Evolutionary conservation across 2,888 invertebrate species (phyloP).

Genomic region (Eristalis pertinax): DNA sequence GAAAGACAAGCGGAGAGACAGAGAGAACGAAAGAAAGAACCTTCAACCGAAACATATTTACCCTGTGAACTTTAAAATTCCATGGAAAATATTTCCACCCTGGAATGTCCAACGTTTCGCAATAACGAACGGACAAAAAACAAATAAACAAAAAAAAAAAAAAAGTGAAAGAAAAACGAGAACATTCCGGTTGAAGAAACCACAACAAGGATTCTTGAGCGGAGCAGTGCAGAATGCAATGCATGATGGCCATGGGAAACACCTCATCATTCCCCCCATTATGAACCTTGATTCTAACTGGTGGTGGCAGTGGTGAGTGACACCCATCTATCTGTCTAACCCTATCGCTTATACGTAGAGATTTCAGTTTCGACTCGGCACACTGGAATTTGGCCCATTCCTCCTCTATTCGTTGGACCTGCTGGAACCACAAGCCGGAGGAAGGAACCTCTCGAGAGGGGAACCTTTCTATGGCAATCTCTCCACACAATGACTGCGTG

Average conservation of each 20-base stretch:
- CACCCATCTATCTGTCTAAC: slow-evolving; percentile 69
- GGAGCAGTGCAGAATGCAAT: slow-evolving; percentile 55
- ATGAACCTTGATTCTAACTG: slow-evolving; percentile 64
- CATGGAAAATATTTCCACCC: slow-evolving; percentile 68
- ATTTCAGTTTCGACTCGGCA: slow-evolving; percentile 15
- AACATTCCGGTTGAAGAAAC: slow-evolving; percentile 70
- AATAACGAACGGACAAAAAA: slow-evolving; percentile 40
- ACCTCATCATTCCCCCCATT: slow-evolving; percentile 56
- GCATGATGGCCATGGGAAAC: slow-evolving; percentile 63
- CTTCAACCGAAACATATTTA: slow-evolving; percentile 53
- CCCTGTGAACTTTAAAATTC: slow-evolving; percentile 66
- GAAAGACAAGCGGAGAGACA: background rate
- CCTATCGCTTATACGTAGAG: slow-evolving; percentile 36
- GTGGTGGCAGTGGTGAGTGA: slow-evolving; percentile 66
- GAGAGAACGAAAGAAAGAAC: background rate
- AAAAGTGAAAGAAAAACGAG: slow-evolving; percentile 14
- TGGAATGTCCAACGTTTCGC: slow-evolving; percentile 68
- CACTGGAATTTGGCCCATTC: slow-evolving; percentile 50
- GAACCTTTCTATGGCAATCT: slow-evolving; percentile 26
- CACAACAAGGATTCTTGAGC: slow-evolving; percentile 65
- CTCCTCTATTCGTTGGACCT: background rate
- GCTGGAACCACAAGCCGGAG: slow-evolving; percentile 32
- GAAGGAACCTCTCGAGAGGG: background rate
- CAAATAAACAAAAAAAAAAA: background rate
- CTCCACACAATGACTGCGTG: slow-evolving; percentile 39